Evolutionary conservation across 2,888 invertebrate species (phyloP).

Genomic region (Nudaria mundana): DNA sequence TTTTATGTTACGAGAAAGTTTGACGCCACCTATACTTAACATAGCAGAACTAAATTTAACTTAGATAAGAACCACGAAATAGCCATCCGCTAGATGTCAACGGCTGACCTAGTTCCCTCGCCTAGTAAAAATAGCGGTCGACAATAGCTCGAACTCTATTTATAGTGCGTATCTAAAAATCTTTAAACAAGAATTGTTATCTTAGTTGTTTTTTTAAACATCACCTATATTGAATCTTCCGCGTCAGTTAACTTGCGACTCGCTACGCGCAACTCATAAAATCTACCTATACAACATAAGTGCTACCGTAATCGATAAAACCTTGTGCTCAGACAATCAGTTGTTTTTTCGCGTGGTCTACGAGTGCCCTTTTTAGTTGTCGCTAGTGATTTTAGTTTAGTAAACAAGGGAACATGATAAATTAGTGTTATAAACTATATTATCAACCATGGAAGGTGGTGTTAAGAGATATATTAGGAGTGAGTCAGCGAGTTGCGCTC

Average conservation of each 20-base stretch:
- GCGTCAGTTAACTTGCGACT: slow-evolving; percentile 27
- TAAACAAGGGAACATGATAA: slow-evolving; percentile 76
- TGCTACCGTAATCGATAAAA: slow-evolving; percentile 46
- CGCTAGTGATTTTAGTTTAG: slow-evolving; percentile 69
- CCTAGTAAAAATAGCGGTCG: slow-evolving; percentile 74
- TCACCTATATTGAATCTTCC: slow-evolving; percentile 24
- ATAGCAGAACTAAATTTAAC: slow-evolving; percentile 29
- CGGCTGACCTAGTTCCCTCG: slow-evolving; percentile 71
- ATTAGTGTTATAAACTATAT: slow-evolving; percentile 43
- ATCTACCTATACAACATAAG: slow-evolving; percentile 40
- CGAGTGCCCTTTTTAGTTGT: slow-evolving; percentile 62
- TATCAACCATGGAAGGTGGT: slow-evolving; percentile 58
- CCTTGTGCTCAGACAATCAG: slow-evolving; percentile 38
- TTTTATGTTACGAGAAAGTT: background rate
- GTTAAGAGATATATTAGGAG: slow-evolving; percentile 73
- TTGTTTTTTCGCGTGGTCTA: slow-evolving; percentile 53
- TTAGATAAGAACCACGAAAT: slow-evolving; percentile 40
- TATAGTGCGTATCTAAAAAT: slow-evolving; percentile 72
- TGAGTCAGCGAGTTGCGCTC: slow-evolving; percentile 74
- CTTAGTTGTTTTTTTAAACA: slow-evolving; percentile 52
- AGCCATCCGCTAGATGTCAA: slow-evolving; percentile 52
- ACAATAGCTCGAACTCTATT: slow-evolving; percentile 79
- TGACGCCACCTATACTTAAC: slow-evolving; percentile 40
- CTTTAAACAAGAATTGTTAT: slow-evolving; percentile 54
- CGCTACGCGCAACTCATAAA: slow-evolving; percentile 56